Base-by-base conservation (phyloP, 2,797 vertebrate species). In the Channa striata region DNA sequence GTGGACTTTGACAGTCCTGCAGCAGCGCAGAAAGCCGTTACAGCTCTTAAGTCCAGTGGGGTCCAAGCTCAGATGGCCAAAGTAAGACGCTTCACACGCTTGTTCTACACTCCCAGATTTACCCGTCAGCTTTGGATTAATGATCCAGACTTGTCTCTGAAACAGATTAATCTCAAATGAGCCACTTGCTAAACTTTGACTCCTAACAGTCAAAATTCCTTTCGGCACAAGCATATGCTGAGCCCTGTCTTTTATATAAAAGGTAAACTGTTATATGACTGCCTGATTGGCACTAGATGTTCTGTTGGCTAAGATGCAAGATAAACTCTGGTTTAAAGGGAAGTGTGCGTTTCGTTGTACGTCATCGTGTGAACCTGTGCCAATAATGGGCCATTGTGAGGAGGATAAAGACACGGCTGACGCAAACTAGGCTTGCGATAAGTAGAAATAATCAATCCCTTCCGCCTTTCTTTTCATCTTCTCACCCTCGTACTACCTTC, bases 41-140 rank as follows among this genome's bases (percentile, higher is more conserved):
- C 95, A 0, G 96, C 97, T 1, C 94, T 98, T 57, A 98, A 97
- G 89, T 94, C 97, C 91, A 97, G 93, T 0, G 97, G 97, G 10
- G 94, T 98, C 50, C 97, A 98, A 91, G 97, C 97, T 33, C 97
- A 98, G 87, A 98, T 98, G 97, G 97, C 97, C 84, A 98, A 98
- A 94, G 97, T 97, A 94, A 88, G 89, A 83, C 46, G 16, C 3
- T 20, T 33, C 2, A 13, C 21, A 17, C 17, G 1, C 58, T 76
- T 48, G 17, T 4, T 16, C 14, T 25, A 12, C 11, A 23, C 17
- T 8, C 14, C 17, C 42, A 34, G 37, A 42, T 44, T 54, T 23
- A 47, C 30, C n/a, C 21, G 6, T 30, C 34, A 25, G 9, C 8
- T 4, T 39, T 16, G 1, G 14, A 21, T 48, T 23, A 11, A 17